Percentiles rank a stretch among this genome's conserved stretches.
phyloP scores from a whole-genome alignment of 1,140 invertebrate genomes.

The Bathynomus jamesi region DNA sequence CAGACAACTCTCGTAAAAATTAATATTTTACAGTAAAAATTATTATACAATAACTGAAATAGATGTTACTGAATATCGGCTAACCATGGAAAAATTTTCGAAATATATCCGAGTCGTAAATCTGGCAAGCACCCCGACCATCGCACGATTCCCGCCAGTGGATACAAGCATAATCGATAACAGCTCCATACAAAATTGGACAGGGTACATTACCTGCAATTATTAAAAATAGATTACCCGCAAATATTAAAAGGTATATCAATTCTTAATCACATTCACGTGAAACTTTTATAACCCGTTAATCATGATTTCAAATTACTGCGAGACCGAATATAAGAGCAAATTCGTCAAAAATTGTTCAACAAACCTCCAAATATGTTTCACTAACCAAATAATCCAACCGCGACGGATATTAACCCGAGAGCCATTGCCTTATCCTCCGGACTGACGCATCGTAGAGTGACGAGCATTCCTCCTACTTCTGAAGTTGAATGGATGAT shows the following conservation, averaged over 20 bases:
- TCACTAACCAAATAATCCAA: conserved; percentile 72
- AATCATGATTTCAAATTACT: too few species aligned
- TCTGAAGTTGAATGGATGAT: conserved; percentile 86
- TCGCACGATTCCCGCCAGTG: conserved; percentile 77
- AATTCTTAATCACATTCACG: too few species aligned
- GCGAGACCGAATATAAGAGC: too few species aligned
- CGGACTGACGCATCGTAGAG: conserved; percentile 81
- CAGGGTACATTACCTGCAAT: conserved; percentile 73
- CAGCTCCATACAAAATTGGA: conserved; percentile 82
- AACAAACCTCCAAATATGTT: background rate
- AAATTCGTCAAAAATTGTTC: background rate
- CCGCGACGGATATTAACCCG: conserved; percentile 85
- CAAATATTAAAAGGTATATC: too few species aligned
- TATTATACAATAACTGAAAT: background rate
- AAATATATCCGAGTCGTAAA: conserved; percentile 75
- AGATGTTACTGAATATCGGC: background rate
- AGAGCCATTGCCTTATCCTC: conserved; percentile 89
- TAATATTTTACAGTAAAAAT: background rate
- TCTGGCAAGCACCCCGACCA: conserved; percentile 67
- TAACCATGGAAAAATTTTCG: conserved; percentile 76
- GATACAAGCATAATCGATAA: conserved; percentile 82
- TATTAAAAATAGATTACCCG: conserved; percentile 3
- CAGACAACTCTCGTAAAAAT: too few species aligned
- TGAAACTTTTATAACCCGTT: too few species aligned
- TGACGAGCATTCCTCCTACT: conserved; percentile 81